Percentiles rank a stretch among this genome's conserved stretches.
phyloP scores from a whole-genome alignment of 2,888 invertebrate species.

The Athetis lepigone region DNA sequence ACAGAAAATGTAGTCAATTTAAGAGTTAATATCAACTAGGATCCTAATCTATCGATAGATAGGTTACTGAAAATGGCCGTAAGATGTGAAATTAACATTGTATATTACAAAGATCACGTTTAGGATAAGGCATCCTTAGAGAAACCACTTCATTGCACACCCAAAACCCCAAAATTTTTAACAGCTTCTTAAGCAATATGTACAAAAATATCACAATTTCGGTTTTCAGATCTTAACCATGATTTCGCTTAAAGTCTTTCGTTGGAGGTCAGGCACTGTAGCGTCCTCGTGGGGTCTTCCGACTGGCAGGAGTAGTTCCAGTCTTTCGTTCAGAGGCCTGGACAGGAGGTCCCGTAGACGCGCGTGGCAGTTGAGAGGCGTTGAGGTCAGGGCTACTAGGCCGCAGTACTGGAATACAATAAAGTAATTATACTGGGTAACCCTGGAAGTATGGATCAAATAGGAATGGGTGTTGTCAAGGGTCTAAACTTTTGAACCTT shows the following conservation, averaged over 20 bases:
- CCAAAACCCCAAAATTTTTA: constrained; percentile 4
- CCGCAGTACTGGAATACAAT: constrained; percentile 93
- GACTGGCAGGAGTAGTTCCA: constrained; percentile 95
- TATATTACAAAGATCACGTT: too few relatives aligned
- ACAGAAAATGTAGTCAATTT: too few relatives aligned
- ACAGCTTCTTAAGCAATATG: constrained; percentile 5
- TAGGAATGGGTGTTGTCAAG: too few relatives aligned
- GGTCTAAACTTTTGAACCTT: too few relatives aligned
- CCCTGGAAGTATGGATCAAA: too few relatives aligned
- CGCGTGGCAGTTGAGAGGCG: constrained; percentile 97
- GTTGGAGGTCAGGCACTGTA: constrained; percentile 93
- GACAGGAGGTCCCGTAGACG: constrained; percentile 93
- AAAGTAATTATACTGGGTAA: too few relatives aligned
- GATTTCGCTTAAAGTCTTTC: constrained; percentile 94
- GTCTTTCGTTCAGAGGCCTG: constrained; percentile 95
- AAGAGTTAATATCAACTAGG: too few relatives aligned
- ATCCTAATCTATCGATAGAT: too few relatives aligned
- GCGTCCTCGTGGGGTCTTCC: constrained; percentile 95
- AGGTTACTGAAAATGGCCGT: too few relatives aligned
- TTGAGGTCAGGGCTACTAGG: constrained; percentile 96
- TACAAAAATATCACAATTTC: constrained; percentile 43
- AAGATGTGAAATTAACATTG: too few relatives aligned
- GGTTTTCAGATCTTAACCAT: constrained; percentile 90
- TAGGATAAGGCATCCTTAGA: too few relatives aligned
- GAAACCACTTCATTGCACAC: neutral